Conservation (phyloP, 2,113 vertebrate genomes). For the Acinonyx jubatus region DNA sequence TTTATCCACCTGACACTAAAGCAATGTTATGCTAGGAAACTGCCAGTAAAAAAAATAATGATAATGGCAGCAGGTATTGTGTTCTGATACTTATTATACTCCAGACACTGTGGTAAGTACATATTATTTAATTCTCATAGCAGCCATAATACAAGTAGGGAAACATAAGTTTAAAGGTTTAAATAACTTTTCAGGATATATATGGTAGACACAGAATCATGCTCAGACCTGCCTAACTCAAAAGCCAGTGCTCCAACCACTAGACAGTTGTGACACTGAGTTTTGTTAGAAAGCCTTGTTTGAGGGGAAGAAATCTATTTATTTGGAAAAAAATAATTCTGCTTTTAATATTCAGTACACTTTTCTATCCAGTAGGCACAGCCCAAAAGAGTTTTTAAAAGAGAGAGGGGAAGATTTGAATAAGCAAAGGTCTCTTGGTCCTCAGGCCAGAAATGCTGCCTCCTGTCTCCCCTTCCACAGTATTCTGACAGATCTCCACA, state of each 20-base stretch:
- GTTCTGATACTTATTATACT: background rate
- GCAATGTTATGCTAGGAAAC: background rate
- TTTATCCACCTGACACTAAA: background rate
- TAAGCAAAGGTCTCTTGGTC: background rate
- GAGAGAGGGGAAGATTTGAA: background rate
- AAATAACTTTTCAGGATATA: background rate
- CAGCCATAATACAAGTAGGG: background rate
- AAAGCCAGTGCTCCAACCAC: background rate
- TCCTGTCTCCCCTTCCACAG: background rate
- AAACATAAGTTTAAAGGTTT: background rate
- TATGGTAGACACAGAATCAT: background rate
- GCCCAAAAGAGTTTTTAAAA: background rate
- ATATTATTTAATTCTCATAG: background rate
- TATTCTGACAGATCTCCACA: background rate
- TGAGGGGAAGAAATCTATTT: background rate
- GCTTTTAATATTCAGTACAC: background rate
- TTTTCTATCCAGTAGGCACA: background rate
- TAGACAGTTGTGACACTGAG: background rate
- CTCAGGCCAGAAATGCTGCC: fast-evolving
- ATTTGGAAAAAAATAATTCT: background rate
- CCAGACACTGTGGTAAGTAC: background rate
- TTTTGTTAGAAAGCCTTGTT: background rate
- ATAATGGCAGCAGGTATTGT: background rate
- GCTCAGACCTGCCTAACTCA: background rate
- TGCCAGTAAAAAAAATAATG: background rate